phyloP scores from a whole-genome alignment of 2,888 invertebrate genomes.

The Odontomyia ornata region DNA sequence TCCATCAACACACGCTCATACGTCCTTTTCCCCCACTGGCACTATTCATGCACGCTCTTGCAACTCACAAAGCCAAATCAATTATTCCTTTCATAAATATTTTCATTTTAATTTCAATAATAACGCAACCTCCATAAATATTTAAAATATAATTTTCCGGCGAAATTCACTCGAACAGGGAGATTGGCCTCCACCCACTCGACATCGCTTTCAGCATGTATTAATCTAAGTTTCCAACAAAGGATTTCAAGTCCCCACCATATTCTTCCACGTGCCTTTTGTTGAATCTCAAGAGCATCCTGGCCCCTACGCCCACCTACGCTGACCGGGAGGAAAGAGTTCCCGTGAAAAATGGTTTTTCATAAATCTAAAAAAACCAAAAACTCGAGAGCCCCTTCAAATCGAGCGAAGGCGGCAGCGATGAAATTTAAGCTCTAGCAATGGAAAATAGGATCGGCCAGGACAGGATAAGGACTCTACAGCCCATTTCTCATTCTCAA shows the following conservation, averaged over 20 bases:
- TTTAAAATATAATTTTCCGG: conserved; percentile 61
- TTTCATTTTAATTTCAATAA: conserved; percentile 50
- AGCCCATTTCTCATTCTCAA: conserved; percentile 7
- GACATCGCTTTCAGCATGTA: not conserved
- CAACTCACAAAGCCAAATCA: not conserved
- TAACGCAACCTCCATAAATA: conserved; percentile 56
- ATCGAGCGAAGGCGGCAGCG: conserved; percentile 10
- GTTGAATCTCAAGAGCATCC: not conserved
- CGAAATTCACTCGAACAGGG: conserved; percentile 43
- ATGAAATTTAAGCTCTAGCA: conserved; percentile 11
- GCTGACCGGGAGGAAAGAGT: not conserved
- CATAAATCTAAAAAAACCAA: conserved; percentile 59
- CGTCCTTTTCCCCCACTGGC: not conserved
- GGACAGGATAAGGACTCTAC: conserved; percentile 6
- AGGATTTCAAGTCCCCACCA: not conserved
- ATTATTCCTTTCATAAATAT: conserved; percentile 49
- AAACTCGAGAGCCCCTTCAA: conserved; percentile 28
- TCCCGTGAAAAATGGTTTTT: conserved; percentile 60
- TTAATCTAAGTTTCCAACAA: not conserved
- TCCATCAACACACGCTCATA: not conserved
- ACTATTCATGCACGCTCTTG: not conserved
- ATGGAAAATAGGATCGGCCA: conserved; percentile 4
- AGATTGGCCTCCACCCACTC: not conserved
- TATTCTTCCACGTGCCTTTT: not conserved
- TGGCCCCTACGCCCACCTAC: too few relatives aligned